Base-by-base conservation (phyloP, 30 jellyfish, hydroid and myxozoan species). In the Aurelia aurita region DNA sequence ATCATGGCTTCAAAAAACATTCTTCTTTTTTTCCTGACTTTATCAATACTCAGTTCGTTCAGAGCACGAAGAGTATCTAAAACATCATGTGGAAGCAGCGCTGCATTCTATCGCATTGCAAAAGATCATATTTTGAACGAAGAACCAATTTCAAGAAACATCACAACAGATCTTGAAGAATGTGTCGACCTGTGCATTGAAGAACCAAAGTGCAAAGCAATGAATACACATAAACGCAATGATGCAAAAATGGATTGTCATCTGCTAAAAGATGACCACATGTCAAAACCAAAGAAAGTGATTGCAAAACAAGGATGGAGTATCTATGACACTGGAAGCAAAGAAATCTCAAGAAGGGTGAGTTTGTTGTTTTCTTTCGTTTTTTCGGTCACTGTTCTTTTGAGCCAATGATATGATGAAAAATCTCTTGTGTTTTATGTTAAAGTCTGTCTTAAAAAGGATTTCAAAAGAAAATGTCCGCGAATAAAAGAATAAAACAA, bases 71-170 rank as follows among this genome's bases (percentile, higher is more conserved):
- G 88, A 39, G 58, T 77, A 15, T 77, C 77, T 8, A 77, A 59
- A 61, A 49, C 58, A 22, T 7, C 79, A 19, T 77, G 88, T 49
- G 79, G 88, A 27, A 77, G 79, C 53, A 25, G 63, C 43, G 88
- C 88, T 3, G 55, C 71, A 18, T 77, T 77, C 22, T 77, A 77
- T 25, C 88, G 88, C 70, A 35, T 61, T 39, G 88, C 88, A 19
- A 34, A 23, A 8, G 69, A 77, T 49, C 47, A 77, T 77, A 60
- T 60, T 13, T 49, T 77, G 20, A 77, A 77, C 45, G 88, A 58
- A 44, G 79, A 58, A 9, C 88, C 88, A 12, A 58, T 77, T 21
- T 10, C 69, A 20, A 60, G 23, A 77, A 77, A 77, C 55, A 31
- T 60, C 34, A 77, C 88, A n/a, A 15, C 29, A 0, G 88, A 77